phyloP scores from a whole-genome alignment of 2,113 vertebrate species.

The Vidua macroura region DNA sequence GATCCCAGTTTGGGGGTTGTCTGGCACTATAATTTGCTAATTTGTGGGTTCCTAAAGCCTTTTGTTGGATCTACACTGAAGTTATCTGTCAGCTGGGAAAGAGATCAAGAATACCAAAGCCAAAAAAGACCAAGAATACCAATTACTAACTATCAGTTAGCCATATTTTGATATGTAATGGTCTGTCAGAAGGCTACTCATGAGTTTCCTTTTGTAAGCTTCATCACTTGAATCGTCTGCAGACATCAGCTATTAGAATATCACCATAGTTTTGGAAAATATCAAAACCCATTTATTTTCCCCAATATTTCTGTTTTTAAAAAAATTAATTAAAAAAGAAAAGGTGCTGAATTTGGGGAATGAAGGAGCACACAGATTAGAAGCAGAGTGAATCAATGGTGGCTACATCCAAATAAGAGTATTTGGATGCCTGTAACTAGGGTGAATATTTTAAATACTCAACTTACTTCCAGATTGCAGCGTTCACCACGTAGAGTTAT shows the following conservation, averaged over 20 bases:
- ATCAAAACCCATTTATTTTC: neutral
- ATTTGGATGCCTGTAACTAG: conserved; percentile 69
- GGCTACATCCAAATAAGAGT: conserved; percentile 62
- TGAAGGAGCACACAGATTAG: conserved; percentile 55
- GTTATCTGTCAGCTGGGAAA: neutral
- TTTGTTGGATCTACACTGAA: neutral
- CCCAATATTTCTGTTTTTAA: conserved; percentile 3
- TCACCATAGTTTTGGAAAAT: neutral
- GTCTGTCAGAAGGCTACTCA: neutral
- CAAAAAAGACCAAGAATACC: neutral
- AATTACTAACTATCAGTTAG: neutral
- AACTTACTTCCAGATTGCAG: conserved; percentile 60
- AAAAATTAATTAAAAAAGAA: neutral
- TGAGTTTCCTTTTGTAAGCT: neutral
- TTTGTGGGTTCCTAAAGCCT: neutral
- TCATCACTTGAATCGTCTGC: neutral
- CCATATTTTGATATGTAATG: neutral
- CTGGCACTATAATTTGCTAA: neutral
- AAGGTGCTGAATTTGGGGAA: conserved; percentile 32
- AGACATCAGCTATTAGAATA: neutral
- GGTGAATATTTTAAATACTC: conserved; percentile 73
- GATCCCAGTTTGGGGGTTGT: neutral
- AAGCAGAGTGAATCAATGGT: conserved; percentile 39
- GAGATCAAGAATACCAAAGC: neutral
- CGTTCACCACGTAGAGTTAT: conserved; percentile 37